Conservation (phyloP, 2,113 vertebrate genomes). For the Nicator chloris region DNA sequence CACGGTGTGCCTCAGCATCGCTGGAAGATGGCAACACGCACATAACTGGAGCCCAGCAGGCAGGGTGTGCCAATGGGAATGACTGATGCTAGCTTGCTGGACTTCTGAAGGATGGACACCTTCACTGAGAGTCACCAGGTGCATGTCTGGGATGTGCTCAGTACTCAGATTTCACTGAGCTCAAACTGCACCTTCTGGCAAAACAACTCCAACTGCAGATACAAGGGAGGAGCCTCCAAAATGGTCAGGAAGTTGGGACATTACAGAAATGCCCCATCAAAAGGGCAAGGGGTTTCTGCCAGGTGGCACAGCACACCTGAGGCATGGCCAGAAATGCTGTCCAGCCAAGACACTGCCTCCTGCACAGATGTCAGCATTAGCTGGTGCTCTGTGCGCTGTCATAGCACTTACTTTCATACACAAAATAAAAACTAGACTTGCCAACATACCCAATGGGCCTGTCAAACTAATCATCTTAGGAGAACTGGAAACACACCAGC, state of each 20-base stretch:
- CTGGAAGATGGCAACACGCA: accelerated
- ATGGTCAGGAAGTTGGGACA: neutral
- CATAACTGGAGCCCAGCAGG: neutral
- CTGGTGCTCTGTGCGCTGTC: neutral
- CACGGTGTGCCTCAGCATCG: neutral
- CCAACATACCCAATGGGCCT: constrained; percentile 34
- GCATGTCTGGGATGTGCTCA: neutral
- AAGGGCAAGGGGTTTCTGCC: neutral
- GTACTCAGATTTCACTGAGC: neutral
- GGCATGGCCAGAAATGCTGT: neutral
- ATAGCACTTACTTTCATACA: neutral
- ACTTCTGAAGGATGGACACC: neutral
- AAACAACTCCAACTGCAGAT: neutral
- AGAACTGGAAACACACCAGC: constrained; percentile 36
- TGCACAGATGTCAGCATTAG: neutral
- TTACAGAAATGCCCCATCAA: neutral
- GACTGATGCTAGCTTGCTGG: neutral
- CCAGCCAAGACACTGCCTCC: neutral
- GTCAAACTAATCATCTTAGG: constrained; percentile 39
- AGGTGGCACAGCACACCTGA: neutral
- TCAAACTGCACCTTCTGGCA: neutral
- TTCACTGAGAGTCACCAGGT: neutral
- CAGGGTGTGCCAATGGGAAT: neutral
- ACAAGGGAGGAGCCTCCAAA: neutral
- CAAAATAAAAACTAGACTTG: neutral